Conservation (phyloP, 2,888 invertebrate species). For the Oxyteleia sp. region DNA sequence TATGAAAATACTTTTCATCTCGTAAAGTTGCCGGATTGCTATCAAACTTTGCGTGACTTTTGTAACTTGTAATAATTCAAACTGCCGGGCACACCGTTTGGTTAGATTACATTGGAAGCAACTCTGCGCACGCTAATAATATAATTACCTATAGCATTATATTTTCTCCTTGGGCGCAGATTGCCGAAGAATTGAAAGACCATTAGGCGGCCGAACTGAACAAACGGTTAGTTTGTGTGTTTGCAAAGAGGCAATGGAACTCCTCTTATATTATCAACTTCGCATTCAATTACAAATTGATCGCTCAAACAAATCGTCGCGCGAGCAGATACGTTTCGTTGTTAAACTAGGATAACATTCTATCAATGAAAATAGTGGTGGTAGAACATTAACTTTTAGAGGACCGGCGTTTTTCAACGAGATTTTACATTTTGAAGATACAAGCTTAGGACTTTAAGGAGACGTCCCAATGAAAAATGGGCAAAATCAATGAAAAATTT, state of each 20-base stretch:
- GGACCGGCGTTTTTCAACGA: too few species aligned
- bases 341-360: constrained; percentile 6
- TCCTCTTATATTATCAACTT: constrained; percentile 22
- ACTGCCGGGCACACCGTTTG: constrained; percentile 65
- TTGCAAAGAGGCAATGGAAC: constrained; percentile 24
- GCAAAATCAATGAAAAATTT: too few species aligned
- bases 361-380: constrained; percentile 28
- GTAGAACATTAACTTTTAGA: too few species aligned
- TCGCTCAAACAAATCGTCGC: constrained; percentile 34
- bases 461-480: too few species aligned
- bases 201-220: constrained; percentile 25
- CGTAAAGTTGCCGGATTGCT: constrained; percentile 65
- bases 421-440: too few species aligned
- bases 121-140: constrained; percentile 76
- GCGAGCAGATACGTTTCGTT: constrained; percentile 15
- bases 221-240: constrained; percentile 7
- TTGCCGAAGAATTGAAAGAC: constrained; percentile 38
- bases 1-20: constrained; percentile 72
- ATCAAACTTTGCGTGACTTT: constrained; percentile 71
- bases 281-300: constrained; percentile 45
- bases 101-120: constrained; percentile 78
- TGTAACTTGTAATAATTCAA: constrained; percentile 76
- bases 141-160: constrained; percentile 79
- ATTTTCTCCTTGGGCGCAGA: constrained; percentile 38
- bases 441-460: constrained; percentile 2